Base-by-base conservation (phyloP, 1,140 invertebrate genomes). In the Pseudomyrmex sp. region DNA sequence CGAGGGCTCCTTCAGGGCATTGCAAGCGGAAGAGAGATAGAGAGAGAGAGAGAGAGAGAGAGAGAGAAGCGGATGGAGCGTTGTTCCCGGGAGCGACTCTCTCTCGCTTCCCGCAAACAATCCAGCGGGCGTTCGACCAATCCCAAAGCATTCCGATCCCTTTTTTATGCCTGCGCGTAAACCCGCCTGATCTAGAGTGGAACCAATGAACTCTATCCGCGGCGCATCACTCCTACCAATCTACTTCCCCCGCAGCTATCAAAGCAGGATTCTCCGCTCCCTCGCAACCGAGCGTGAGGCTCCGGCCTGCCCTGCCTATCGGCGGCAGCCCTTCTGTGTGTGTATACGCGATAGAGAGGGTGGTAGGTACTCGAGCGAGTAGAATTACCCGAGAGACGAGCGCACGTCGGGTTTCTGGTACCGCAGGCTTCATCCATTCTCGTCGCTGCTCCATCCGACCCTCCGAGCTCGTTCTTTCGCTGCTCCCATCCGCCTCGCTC, bases 191-290 rank as follows among this genome's bases (percentile, higher is more conserved):
- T 89, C 86, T 90, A 83, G 82, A 89, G 83, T 80, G 85, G 86
- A 90, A 87, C 88, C 89, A 92, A 90, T 92, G 92, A 92, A 92
- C 90, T 91, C 90, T 92, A 92, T 92, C 91, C 90, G 35, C 35
- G 69, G 91, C 88, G 88, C 91, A 92, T 90, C 85, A 82, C 84
- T 87, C 82, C 87, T 90, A 88, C 92, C 91, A 93, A 93, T 93
- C 91, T 92, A 92, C 92, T 92, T 91, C 90, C 91, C 89, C 88
- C 88, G 88, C 88, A 89, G 92, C 90, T 92, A 93, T 93, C 92
- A 92, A 93, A 92, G 91, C 92, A 88, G 83, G 83, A 90, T 89
- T 79, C 80, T 75, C 87, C 79, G 85, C 77, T 85, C 87, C 70
- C 87, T 85, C 58, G 77, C 87, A 82, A 75, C 52, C 72, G 72